A percentile compares a stretch with the other conserved stretches of the same genome.
These are phyloP conservation scores for Leptosomus discolor DNA, from an alignment of 2,113 vertebrate genomes.

Conservation along the genomic window DNA sequence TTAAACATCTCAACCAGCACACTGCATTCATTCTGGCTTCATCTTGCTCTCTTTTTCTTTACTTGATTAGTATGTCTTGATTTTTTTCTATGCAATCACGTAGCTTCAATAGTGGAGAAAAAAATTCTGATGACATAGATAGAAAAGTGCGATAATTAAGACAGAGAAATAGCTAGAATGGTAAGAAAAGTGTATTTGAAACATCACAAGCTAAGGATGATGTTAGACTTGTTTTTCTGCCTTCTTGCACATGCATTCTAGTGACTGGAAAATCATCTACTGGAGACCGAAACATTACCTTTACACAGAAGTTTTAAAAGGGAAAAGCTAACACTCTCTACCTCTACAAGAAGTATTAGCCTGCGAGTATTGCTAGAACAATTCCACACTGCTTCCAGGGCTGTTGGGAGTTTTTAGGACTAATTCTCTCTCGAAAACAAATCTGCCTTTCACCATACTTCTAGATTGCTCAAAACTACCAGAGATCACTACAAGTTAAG, in stretches of 20 bases:
- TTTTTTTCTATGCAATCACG: neutral
- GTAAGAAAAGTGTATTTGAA: neutral
- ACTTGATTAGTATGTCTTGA: neutral
- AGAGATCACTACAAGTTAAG: neutral
- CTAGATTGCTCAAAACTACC: neutral
- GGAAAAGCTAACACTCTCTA: neutral
- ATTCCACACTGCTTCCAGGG: neutral
- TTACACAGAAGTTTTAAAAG: neutral
- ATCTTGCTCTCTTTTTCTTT: neutral
- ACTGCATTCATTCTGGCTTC: neutral
- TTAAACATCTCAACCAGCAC: neutral
- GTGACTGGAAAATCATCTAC: neutral
- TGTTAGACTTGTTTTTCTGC: neutral
- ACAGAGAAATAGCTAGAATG: neutral
- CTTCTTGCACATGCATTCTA: neutral
- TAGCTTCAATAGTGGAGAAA: neutral
- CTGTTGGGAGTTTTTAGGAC: neutral
- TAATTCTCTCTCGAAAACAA: neutral
- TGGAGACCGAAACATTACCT: neutral
- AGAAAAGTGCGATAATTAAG: neutral
- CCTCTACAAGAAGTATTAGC: neutral
- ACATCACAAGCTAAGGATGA: neutral
- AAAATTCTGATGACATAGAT: neutral
- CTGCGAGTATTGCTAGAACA: neutral
- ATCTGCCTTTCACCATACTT: neutral